A percentile compares a stretch with the other conserved stretches of the same genome.
phyloP scores from a whole-genome alignment of 2,797 vertebrate genomes.

The Sphaeramia orbicularis region DNA sequence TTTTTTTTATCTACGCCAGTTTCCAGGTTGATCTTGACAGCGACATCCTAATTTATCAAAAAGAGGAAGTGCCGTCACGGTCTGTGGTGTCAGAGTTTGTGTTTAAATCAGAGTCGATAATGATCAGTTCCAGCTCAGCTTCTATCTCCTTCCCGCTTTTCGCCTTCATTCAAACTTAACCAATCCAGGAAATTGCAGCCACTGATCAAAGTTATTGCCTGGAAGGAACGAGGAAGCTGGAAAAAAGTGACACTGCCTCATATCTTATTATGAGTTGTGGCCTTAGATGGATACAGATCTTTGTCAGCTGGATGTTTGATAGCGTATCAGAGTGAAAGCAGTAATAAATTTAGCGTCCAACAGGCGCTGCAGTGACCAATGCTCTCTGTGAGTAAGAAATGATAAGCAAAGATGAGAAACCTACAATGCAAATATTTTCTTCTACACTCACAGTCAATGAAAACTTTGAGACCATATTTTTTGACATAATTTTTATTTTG shows the following conservation, averaged over 20 bases:
- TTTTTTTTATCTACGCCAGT: constrained; percentile 4
- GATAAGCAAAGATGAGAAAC: constrained; percentile 12
- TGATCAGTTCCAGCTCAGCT: constrained; percentile 41
- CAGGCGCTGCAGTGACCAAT: constrained; percentile 20
- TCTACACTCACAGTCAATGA: too few species aligned
- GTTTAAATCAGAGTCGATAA: constrained; percentile 51
- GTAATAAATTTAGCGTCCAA: constrained; percentile 38
- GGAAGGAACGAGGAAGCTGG: constrained; percentile 72
- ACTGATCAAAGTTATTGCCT: constrained; percentile 69
- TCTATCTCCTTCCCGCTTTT: constrained; percentile 36
- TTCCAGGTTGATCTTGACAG: constrained; percentile 18
- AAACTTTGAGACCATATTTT: too few species aligned
- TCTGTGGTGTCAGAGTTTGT: constrained; percentile 22
- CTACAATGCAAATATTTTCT: constrained; percentile 4
- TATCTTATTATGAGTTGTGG: constrained; percentile 53
- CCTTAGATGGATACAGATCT: constrained; percentile 63
- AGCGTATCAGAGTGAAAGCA: constrained; percentile 49
- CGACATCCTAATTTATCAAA: constrained; percentile 33
- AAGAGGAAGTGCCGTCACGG: constrained; percentile 38
- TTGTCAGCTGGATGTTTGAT: constrained; percentile 58
- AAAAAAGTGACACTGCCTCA: constrained; percentile 47
- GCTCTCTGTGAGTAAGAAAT: constrained; percentile 9
- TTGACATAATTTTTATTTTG: too few species aligned
- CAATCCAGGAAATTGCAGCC: constrained; percentile 72
- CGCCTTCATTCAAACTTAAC: constrained; percentile 53